Conservation (phyloP, 1,140 invertebrate genomes). For the Pseudachorutes palmiensis region DNA sequence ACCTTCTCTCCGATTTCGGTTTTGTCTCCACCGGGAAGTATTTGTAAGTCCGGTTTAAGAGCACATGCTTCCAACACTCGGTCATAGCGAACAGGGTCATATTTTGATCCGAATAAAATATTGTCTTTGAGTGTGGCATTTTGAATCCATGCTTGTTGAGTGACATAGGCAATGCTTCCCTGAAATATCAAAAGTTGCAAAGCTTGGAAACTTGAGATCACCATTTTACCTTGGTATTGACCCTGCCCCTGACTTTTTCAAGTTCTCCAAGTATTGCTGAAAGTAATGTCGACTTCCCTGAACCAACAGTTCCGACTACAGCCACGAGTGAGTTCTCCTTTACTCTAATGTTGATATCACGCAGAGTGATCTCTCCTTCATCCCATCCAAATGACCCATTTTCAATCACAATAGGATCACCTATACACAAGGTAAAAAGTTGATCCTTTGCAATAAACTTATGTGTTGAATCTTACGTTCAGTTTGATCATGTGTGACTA, state of each 20-base stretch:
- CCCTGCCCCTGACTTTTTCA: conserved; percentile 42
- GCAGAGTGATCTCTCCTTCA: conserved; percentile 39
- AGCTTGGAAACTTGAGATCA: not conserved
- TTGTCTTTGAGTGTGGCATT: conserved; percentile 51
- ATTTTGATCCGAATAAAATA: conserved; percentile 44
- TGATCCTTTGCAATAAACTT: too few species aligned
- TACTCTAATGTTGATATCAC: conserved; percentile 40
- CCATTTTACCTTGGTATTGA: conserved; percentile 54
- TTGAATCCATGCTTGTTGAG: conserved; percentile 52
- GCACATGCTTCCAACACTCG: conserved; percentile 43
- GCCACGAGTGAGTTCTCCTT: conserved; percentile 41
- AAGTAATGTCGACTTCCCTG: conserved; percentile 48
- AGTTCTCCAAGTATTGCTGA: conserved; percentile 48
- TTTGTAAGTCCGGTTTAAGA: conserved; percentile 43
- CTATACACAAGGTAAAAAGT: conserved; percentile 13
- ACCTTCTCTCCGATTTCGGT: conserved; percentile 45
- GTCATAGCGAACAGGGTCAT: conserved; percentile 41
- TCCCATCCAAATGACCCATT: conserved; percentile 68
- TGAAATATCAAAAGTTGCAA: conserved; percentile 10
- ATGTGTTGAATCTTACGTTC: conserved; percentile 40
- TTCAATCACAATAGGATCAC: conserved; percentile 59
- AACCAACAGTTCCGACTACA: conserved; percentile 47
- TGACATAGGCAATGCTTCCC: conserved; percentile 46
- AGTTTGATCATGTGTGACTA: conserved; percentile 39
- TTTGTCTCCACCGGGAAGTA: conserved; percentile 43